A percentile compares a stretch with the other conserved stretches of the same genome.
Conservation (phyloP, 2,888 invertebrate species). For the Hydraecia micacea region DNA sequence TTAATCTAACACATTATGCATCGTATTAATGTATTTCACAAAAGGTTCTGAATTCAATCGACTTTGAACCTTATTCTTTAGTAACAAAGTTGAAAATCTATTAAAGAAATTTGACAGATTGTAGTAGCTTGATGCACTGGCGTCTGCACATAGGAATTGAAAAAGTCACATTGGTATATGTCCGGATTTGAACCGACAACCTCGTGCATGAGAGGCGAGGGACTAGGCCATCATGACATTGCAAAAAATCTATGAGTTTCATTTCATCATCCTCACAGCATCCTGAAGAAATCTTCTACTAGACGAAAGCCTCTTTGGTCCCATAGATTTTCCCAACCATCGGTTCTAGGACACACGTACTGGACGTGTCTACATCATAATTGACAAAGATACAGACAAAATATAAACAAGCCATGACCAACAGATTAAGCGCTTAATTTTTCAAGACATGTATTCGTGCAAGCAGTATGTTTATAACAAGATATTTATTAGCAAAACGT, state of each 20-base stretch:
- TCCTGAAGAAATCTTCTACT: background rate
- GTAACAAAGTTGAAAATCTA: too few species aligned
- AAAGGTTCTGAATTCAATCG: too few species aligned
- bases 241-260: background rate
- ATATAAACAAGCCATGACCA: conserved; percentile 12
- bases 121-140: too few species aligned
- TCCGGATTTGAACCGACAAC: background rate
- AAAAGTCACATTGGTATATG: background rate
- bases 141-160: background rate
- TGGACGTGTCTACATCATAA: too few species aligned
- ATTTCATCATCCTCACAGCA: background rate
- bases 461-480: conserved; percentile 24
- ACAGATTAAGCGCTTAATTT: conserved; percentile 43
- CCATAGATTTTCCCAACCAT: background rate
- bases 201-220: background rate
- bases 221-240: background rate
- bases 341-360: background rate
- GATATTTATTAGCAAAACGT: conserved; percentile 60
- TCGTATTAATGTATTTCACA: too few species aligned
- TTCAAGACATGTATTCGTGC: conserved; percentile 28
- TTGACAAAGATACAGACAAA: background rate
- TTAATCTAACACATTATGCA: too few species aligned
- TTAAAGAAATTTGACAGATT: too few species aligned
- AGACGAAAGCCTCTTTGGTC: background rate
- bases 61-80: too few species aligned